phyloP scores from a whole-genome alignment of 2,113 vertebrate species.

The Aegotheles bennettii region DNA sequence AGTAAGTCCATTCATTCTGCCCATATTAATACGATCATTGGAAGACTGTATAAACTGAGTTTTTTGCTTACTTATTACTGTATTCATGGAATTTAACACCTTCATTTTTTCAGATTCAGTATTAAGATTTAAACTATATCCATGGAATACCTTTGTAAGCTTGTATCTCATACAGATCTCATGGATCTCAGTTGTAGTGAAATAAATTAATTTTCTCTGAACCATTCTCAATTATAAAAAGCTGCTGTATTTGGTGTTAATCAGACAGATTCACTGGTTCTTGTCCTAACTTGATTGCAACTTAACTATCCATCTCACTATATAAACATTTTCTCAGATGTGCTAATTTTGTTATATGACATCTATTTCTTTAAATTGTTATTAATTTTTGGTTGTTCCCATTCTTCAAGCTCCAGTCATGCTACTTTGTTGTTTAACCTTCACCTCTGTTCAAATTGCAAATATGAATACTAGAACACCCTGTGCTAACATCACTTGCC shows the following conservation, averaged over 20 bases:
- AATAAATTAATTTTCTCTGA: not conserved
- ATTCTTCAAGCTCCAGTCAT: not conserved
- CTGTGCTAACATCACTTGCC: not conserved
- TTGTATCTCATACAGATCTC: not conserved
- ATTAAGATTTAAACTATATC: not conserved
- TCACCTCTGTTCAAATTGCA: not conserved
- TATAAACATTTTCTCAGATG: not conserved
- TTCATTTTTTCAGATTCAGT: not conserved
- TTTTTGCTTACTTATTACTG: not conserved
- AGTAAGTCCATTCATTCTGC: not conserved
- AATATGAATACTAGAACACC: not conserved
- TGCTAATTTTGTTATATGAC: not conserved
- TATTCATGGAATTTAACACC: not conserved
- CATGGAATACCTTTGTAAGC: not conserved
- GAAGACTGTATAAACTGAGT: not conserved
- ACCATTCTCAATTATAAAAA: not conserved
- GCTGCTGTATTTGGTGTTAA: not conserved
- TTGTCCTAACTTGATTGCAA: not conserved
- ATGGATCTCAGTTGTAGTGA: not conserved
- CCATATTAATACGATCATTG: not conserved
- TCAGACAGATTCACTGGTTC: not conserved
- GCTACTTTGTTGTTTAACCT: not conserved
- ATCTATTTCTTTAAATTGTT: not conserved
- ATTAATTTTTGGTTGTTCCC: not conserved
- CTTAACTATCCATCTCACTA: not conserved